These are phyloP conservation scores for Leptatherina wallacei DNA, from an alignment of 2,797 vertebrate species.

Conservation along the genomic window DNA sequence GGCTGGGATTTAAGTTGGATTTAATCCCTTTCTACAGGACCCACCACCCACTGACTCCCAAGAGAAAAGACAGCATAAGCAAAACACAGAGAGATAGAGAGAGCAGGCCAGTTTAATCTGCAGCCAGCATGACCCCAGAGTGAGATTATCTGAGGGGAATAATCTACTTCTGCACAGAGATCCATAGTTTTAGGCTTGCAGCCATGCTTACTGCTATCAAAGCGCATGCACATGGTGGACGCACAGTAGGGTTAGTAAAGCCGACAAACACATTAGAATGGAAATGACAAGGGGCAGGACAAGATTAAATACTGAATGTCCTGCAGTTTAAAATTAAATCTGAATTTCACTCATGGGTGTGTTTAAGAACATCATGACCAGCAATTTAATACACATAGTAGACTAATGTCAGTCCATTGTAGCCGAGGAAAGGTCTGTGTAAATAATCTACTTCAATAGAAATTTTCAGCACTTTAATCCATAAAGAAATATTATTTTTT, in stretches of 20 bases:
- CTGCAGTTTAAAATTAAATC: constrained; percentile 5
- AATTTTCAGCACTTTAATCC: background rate
- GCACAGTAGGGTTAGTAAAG: constrained; percentile 13
- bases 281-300: background rate
- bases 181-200: constrained; percentile 43
- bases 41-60: constrained; percentile 31
- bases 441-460: background rate
- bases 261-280: constrained; percentile 1
- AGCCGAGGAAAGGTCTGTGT: background rate
- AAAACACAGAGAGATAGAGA: constrained; percentile 33
- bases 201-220: constrained; percentile 22
- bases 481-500: background rate
- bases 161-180: constrained; percentile 68
- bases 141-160: constrained; percentile 78
- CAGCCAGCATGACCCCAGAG: constrained; percentile 56
- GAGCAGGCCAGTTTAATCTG: constrained; percentile 75
- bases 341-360: background rate
- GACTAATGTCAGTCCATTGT: background rate
- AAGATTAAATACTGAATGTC: constrained; percentile 14
- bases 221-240: constrained; percentile 10
- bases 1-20: constrained; percentile 46
- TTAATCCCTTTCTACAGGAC: constrained; percentile 65
- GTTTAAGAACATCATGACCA: background rate
- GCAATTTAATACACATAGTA: background rate
- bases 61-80: constrained; percentile 43